Evolutionary conservation across 2,113 vertebrate genomes (phyloP), one percentile per base, ranked within the genome.

Genomic region (Dipodomys spectabilis): DNA sequence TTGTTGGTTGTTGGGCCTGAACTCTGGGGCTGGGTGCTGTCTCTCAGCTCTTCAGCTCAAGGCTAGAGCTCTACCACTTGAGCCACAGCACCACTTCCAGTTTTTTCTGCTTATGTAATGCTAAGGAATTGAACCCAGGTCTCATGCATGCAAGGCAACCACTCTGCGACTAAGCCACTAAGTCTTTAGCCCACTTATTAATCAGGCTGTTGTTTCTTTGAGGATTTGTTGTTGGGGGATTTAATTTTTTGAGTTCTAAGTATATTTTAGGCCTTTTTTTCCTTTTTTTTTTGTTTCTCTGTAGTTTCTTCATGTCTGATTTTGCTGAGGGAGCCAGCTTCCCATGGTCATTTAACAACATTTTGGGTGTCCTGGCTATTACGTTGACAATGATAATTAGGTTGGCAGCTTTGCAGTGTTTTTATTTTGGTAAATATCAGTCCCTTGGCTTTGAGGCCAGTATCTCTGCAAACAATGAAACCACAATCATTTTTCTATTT

Each of bases 381-480:
- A 12, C 11, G 20, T 5, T 45, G 72, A 67, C 71, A 65, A 27
- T 4, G 57, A 12, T 11, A n/a, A 78, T 32, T 25, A 57, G 22
- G 19, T 15, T 39, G 69, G 8, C 45, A 74, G 22, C 90, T 88
- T 45, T 85, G 16, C 28, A 79, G 13, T 27, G 27, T 30, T 53
- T 84, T 91, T 84, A 39, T 82, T 93, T 82, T 23, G 53, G 18
- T 35, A 13, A 64, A 45, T 67, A 67, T 78, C 23, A 72, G 11
- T 86, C 67, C 39, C 39, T 80, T 49, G 62, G 39, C 53, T 45
- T 19, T 53, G 28, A n/a, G 35, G 44, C n/a, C 28, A 84, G 19
- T 30, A 28, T 86, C 20, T 77, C 75, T 88, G 44, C 5, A 86
- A 88, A 80, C 4, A 83, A 49, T 78, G 45, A 95, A 82, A 92